Evolutionary conservation across 2,888 invertebrate genomes (phyloP).

Genomic region (Lepidochrysops patricia): DNA sequence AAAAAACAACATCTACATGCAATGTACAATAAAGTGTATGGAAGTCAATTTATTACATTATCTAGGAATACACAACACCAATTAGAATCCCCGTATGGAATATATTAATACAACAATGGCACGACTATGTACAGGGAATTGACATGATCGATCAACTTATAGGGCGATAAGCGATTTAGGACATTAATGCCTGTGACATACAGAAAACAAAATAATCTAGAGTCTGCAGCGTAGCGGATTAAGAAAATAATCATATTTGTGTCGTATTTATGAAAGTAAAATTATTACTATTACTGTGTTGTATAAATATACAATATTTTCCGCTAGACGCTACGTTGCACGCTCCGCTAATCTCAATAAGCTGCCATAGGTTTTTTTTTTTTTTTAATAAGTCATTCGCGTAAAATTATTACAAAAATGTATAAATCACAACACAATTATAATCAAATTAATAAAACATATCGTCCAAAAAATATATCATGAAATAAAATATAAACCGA

Average conservation of each 20-base stretch:
- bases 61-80: constrained; percentile 41
- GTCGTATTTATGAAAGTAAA: not conserved
- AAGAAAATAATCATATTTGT: not conserved
- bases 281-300: not conserved
- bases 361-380: not conserved
- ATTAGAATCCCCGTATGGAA: constrained; percentile 40
- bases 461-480: constrained; percentile 1
- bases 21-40: not conserved
- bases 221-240: not conserved
- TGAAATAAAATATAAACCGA: constrained; percentile 1
- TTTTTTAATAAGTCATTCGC: not conserved
- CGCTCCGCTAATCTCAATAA: constrained; percentile 1
- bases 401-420: not conserved
- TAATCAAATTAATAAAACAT: not conserved
- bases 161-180: not conserved
- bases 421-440: constrained; percentile 5
- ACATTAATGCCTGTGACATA: not conserved
- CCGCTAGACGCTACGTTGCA: not conserved
- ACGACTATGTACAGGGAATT: constrained; percentile 70
- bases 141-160: constrained; percentile 44
- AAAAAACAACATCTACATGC: not conserved
- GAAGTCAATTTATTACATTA: constrained; percentile 15
- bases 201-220: not conserved
- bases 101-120: constrained; percentile 57
- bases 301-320: not conserved